phyloP scores from a whole-genome alignment of 1,140 invertebrate genomes.

The Leptopilina boulardi region DNA sequence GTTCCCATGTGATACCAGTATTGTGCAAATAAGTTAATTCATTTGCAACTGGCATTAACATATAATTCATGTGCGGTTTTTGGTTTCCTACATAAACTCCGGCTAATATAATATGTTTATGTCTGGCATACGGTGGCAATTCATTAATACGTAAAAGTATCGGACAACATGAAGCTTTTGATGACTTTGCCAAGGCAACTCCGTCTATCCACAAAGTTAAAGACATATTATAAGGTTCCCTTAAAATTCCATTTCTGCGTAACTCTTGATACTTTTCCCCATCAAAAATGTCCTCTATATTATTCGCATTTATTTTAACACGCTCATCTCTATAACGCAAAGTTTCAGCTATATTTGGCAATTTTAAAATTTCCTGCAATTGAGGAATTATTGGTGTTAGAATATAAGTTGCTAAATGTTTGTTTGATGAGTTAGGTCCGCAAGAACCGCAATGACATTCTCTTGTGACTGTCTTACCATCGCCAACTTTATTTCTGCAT shows the following conservation, averaged over 20 bases:
- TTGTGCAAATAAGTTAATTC: constrained; percentile 36
- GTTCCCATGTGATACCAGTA: constrained; percentile 47
- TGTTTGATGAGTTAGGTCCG: no score
- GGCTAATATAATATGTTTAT: constrained; percentile 46
- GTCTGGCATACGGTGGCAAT: constrained; percentile 44
- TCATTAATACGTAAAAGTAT: constrained; percentile 45
- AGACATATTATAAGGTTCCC: constrained; percentile 36
- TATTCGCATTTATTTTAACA: constrained; percentile 36
- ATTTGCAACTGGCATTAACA: constrained; percentile 36
- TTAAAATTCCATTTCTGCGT: constrained; percentile 10
- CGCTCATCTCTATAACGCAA: constrained; percentile 39
- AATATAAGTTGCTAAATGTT: no score
- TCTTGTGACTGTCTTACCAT: no score
- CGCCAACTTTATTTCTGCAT: no score
- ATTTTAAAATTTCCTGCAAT: no score
- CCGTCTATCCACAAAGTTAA: constrained; percentile 44
- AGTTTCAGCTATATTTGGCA: not conserved
- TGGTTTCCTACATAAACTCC: constrained; percentile 40
- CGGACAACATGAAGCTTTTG: not conserved
- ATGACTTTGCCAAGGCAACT: constrained; percentile 14
- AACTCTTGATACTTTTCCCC: constrained; percentile 31
- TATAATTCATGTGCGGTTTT: constrained; percentile 34
- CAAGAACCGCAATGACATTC: no score
- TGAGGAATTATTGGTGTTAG: no score
- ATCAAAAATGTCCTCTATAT: constrained; percentile 50